Evolutionary conservation across 2,888 invertebrate genomes (phyloP).

Genomic region (Timema podura): DNA sequence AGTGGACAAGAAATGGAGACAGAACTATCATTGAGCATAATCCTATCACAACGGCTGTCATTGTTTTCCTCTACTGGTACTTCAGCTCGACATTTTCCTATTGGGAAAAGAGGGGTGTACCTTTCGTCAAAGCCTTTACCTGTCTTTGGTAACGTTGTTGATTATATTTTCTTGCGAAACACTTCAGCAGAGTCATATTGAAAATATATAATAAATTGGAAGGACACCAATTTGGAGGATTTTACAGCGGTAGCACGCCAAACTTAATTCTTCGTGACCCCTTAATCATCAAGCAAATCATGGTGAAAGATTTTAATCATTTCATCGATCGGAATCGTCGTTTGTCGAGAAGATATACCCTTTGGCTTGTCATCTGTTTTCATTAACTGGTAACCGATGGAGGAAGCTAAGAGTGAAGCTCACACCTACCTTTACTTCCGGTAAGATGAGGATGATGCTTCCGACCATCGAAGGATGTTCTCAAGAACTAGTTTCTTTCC

Average conservation of each 20-base stretch:
- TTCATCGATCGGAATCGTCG: conserved; percentile 24
- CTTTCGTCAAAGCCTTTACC: conserved; percentile 23
- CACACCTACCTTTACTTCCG: conserved; percentile 30
- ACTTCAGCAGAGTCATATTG: conserved; percentile 26
- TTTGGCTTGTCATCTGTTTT: conserved; percentile 25
- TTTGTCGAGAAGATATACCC: conserved; percentile 23
- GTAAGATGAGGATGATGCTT: conserved; percentile 30
- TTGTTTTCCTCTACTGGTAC: not conserved
- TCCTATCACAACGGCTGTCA: not conserved
- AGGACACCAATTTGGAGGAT: conserved; percentile 24
- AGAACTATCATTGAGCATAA: too few species aligned
- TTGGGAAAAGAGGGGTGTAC: conserved; percentile 28
- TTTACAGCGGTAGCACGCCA: conserved; percentile 19
- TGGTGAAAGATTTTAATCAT: conserved; percentile 25
- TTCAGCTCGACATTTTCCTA: conserved; percentile 17
- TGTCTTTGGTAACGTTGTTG: conserved; percentile 25
- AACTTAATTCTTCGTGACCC: conserved; percentile 24
- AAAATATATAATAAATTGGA: conserved; percentile 41
- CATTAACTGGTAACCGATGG: conserved; percentile 25
- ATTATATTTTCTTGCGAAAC: conserved; percentile 19
- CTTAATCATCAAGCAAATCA: conserved; percentile 24
- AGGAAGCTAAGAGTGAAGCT: conserved; percentile 25
- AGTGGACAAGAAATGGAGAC: too few species aligned
- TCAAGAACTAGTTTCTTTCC: conserved; percentile 18
- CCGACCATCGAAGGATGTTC: conserved; percentile 23